These are phyloP conservation scores for Dinomys branickii DNA, from an alignment of 2,113 vertebrate genomes.

Conservation along the genomic window DNA sequence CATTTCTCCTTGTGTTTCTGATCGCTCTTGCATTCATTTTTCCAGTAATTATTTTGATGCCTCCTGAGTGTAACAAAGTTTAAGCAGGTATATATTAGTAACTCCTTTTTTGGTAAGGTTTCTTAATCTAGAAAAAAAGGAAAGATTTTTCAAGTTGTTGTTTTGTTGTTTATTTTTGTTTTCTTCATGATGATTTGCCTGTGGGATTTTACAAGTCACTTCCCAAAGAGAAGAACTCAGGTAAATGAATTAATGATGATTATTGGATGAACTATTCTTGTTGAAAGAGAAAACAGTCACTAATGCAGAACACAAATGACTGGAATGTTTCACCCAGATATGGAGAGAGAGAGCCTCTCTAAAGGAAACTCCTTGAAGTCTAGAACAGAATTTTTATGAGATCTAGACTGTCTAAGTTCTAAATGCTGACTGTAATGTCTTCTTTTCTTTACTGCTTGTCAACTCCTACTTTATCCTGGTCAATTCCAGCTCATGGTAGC, in stretches of 20 bases:
- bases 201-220: not conserved
- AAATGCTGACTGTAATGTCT: not conserved
- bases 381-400: not conserved
- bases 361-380: not conserved
- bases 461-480: not conserved
- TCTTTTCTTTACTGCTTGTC: not conserved
- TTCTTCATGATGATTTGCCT: no score
- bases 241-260: not conserved
- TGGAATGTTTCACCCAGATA: not conserved
- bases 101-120: not conserved
- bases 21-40: not conserved
- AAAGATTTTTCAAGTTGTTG: not conserved
- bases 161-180: not conserved
- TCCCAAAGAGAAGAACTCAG: not conserved
- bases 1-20: not conserved
- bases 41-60: not conserved
- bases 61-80: not conserved
- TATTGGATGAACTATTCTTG: not conserved
- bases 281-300: not conserved
- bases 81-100: not conserved
- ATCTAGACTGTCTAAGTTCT: not conserved
- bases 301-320: not conserved
- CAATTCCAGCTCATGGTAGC: not conserved
- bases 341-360: accelerated
- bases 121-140: not conserved